Conservation (phyloP, 2,113 vertebrate genomes). For the Daphoenositta chrysoptera region DNA sequence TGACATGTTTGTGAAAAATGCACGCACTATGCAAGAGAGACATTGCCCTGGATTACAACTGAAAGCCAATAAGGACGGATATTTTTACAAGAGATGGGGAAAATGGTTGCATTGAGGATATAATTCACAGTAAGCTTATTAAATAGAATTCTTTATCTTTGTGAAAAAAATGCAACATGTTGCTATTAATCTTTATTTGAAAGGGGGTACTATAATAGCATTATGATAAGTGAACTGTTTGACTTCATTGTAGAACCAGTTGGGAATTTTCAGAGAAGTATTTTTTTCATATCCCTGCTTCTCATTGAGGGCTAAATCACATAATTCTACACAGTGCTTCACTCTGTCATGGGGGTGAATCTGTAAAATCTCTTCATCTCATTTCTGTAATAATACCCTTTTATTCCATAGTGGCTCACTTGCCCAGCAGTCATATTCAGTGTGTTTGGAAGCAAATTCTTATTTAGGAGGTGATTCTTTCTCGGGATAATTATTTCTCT, state of each 20-base stretch:
- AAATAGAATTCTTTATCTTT: background rate
- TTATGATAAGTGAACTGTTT: constrained; percentile 20
- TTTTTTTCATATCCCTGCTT: background rate
- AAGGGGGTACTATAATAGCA: background rate
- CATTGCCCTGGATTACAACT: background rate
- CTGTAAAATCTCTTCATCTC: background rate
- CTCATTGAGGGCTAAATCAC: background rate
- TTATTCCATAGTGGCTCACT: background rate
- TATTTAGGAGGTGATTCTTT: background rate
- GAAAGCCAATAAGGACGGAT: background rate
- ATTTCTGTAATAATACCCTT: background rate
- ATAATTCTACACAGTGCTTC: background rate
- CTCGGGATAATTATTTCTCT: background rate
- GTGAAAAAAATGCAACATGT: background rate
- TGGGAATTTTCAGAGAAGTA: background rate
- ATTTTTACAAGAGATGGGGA: background rate
- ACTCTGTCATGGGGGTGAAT: background rate
- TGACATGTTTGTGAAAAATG: constrained; percentile 56
- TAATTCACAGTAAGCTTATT: constrained; percentile 20
- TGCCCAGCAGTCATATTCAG: background rate
- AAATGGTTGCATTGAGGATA: background rate
- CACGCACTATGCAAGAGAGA: background rate
- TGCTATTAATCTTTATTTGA: constrained; percentile 29
- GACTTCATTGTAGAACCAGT: background rate
- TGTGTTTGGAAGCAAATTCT: background rate